Conservation (phyloP, 2,888 invertebrate species). For the Girardia tigrina region DNA sequence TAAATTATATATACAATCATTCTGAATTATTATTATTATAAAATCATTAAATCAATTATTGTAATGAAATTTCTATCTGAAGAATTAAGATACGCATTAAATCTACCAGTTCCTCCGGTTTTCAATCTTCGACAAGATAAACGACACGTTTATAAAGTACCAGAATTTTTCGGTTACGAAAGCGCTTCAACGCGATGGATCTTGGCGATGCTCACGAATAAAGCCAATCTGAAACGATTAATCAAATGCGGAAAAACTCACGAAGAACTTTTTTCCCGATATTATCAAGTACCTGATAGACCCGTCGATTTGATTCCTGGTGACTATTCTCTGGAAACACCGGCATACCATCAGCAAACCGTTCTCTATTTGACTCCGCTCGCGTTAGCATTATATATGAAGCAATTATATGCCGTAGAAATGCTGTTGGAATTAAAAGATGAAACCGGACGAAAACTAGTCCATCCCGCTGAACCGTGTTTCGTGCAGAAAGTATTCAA, state of each 20-base stretch:
- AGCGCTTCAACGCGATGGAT: background rate
- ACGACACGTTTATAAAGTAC: background rate
- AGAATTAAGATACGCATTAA: slow-evolving; percentile 10
- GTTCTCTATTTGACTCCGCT: slow-evolving; percentile 14
- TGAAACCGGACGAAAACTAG: background rate
- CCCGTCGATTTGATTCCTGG: background rate
- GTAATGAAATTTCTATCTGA: background rate
- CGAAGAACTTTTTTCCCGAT: background rate
- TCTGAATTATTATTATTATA: too few species aligned
- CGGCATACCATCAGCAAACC: slow-evolving; percentile 23
- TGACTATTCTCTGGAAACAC: background rate
- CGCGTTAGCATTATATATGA: slow-evolving; percentile 19
- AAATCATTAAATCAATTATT: background rate
- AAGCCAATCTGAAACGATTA: background rate
- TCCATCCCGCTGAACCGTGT: slow-evolving; percentile 17
- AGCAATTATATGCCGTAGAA: slow-evolving; percentile 1
- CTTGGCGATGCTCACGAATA: background rate
- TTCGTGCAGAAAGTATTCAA: slow-evolving; percentile 25
- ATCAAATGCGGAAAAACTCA: background rate
- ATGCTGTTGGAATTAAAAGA: slow-evolving; percentile 7
- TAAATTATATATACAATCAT: too few species aligned
- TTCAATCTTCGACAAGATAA: background rate
- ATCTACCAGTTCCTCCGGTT: background rate
- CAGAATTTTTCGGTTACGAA: slow-evolving; percentile 26
- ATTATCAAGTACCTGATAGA: slow-evolving; percentile 25